Evolutionary conservation across 2,113 vertebrate genomes (phyloP).

Genomic region (Eurystomus gularis): DNA sequence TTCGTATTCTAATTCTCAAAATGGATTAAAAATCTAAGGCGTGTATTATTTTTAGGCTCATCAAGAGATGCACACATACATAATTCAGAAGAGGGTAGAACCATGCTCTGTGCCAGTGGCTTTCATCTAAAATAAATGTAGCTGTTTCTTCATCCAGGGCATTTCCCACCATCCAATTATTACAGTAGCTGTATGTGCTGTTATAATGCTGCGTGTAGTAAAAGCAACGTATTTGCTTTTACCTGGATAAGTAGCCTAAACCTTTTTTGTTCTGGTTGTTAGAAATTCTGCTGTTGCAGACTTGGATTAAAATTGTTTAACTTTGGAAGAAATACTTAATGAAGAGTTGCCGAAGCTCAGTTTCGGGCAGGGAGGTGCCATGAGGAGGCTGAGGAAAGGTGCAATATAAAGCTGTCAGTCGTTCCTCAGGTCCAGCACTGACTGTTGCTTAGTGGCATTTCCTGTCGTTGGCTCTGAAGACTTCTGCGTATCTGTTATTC

Average conservation of each 20-base stretch:
- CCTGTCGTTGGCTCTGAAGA: background rate
- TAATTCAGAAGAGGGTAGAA: constrained; percentile 26
- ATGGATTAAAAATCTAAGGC: background rate
- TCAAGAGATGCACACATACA: constrained; percentile 2
- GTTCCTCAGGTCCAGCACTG: background rate
- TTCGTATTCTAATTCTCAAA: background rate
- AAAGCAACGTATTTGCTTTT: background rate
- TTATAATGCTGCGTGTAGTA: background rate
- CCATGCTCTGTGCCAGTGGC: background rate
- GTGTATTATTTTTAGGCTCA: constrained; percentile 23
- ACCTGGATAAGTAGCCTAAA: background rate
- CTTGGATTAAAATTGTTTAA: background rate
- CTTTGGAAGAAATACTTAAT: background rate
- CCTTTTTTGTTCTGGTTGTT: background rate
- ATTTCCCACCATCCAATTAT: background rate
- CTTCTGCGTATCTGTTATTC: background rate
- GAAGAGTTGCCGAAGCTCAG: background rate
- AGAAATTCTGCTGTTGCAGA: background rate
- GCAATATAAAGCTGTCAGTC: background rate
- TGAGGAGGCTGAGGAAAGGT: background rate
- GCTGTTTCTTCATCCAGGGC: background rate
- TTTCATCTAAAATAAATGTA: background rate
- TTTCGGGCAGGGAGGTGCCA: background rate
- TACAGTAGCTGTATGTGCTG: background rate
- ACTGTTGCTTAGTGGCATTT: background rate